A percentile compares a stretch with the other conserved stretches of the same genome.
Evolutionary conservation across 2,888 invertebrate genomes (phyloP).

Genomic region (Alsophila aescularia): DNA sequence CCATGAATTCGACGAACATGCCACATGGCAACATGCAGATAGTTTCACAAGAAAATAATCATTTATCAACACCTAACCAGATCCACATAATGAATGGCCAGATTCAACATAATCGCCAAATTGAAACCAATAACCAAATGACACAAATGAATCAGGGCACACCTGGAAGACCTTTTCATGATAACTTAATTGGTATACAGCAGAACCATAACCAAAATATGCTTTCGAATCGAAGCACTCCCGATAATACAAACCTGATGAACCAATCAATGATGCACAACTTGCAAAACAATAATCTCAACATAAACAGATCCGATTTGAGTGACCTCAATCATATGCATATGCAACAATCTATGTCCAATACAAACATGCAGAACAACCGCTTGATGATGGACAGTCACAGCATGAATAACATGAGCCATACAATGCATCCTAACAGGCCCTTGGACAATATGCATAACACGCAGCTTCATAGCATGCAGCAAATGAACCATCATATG

Average conservation of each 20-base stretch:
- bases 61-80: slow-evolving; percentile 66
- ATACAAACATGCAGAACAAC: slow-evolving; percentile 69
- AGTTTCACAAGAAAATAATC: slow-evolving; percentile 70
- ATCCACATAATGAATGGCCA: slow-evolving; percentile 81
- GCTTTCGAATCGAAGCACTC: slow-evolving; percentile 67
- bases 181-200: slow-evolving; percentile 64
- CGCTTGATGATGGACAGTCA: slow-evolving; percentile 78
- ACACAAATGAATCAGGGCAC: slow-evolving; percentile 65
- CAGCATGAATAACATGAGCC: slow-evolving; percentile 67
- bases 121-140: slow-evolving; percentile 68
- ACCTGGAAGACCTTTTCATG: slow-evolving; percentile 68
- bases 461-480: slow-evolving; percentile 72
- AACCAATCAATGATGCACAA: slow-evolving; percentile 76
- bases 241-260: slow-evolving; percentile 67
- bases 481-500: slow-evolving; percentile 75
- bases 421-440: slow-evolving; percentile 73
- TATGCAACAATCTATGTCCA: slow-evolving; percentile 62
- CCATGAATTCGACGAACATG: slow-evolving; percentile 64
- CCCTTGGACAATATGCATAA: slow-evolving; percentile 75
- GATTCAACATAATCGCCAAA: slow-evolving; percentile 73
- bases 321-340: slow-evolving; percentile 76
- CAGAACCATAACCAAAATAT: slow-evolving; percentile 70
- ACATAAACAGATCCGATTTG: slow-evolving; percentile 66
- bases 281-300: slow-evolving; percentile 65
- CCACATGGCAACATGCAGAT: slow-evolving; percentile 74